Conservation (phyloP, 2,797 vertebrate genomes). For the Catostomus latipinnis region DNA sequence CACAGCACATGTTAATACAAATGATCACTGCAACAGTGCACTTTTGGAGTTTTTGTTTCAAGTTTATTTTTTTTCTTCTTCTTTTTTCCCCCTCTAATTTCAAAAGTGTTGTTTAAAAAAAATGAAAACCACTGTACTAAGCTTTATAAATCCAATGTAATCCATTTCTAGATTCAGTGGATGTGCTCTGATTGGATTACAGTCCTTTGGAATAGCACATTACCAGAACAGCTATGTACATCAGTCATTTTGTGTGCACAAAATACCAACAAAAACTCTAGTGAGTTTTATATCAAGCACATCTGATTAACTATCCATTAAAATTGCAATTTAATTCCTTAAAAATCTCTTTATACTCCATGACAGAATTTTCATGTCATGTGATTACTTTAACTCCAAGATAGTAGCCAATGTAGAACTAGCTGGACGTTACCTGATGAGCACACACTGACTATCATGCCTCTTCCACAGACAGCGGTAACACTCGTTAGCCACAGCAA, state of each 20-base stretch:
- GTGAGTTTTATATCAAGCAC: background rate
- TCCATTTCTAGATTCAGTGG: background rate
- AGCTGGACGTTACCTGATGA: slow-evolving; percentile 83
- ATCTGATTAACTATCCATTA: slow-evolving; percentile 7
- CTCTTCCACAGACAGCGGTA: slow-evolving; percentile 95
- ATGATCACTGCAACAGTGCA: background rate
- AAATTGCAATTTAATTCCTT: background rate
- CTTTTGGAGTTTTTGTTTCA: background rate
- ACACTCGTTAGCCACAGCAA: slow-evolving; percentile 91
- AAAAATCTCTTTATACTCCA: background rate
- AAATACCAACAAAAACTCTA: background rate
- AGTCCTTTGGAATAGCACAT: slow-evolving; percentile 1
- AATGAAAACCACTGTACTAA: background rate
- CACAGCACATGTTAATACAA: slow-evolving; percentile 1
- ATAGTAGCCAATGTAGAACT: background rate
- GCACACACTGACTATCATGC: slow-evolving; percentile 92
- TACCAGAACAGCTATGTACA: background rate
- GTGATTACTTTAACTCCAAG: background rate
- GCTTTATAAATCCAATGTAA: slow-evolving; percentile 11
- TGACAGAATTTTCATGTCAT: background rate
- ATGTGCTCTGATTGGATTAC: slow-evolving; percentile 11
- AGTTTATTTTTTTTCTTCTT: background rate
- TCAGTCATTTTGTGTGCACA: background rate
- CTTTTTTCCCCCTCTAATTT: no score
- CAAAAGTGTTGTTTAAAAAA: no score